These are phyloP conservation scores for Hyperopisus bebe DNA, from an alignment of 2,113 vertebrate species.

Conservation along the genomic window DNA sequence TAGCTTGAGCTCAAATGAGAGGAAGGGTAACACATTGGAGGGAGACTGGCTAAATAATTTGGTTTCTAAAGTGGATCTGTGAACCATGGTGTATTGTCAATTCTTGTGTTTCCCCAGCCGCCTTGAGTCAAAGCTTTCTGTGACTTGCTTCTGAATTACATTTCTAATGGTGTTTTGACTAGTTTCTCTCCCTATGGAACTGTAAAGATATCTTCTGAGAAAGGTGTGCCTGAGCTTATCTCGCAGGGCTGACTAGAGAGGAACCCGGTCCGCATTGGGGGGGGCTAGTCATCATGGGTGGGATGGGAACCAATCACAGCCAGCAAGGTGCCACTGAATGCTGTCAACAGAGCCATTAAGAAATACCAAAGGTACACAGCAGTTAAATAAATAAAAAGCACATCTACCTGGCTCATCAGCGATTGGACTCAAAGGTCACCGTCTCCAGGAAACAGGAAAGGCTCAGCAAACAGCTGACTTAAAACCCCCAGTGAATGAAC, in stretches of 20 bases:
- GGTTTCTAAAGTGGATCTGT: not conserved
- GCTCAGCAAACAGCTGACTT: not conserved
- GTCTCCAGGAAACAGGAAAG: not conserved
- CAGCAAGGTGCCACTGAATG: not conserved
- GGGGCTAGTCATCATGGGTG: not conserved
- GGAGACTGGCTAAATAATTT: not conserved
- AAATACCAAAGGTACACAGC: conserved; percentile 6
- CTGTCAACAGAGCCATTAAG: conserved; percentile 5
- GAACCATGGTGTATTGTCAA: not conserved
- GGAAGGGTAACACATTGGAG: not conserved
- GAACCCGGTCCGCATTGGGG: not conserved
- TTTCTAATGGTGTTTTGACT: not conserved
- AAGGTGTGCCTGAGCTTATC: not conserved
- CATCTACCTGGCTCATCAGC: not conserved
- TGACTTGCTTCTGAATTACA: not conserved
- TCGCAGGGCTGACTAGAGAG: not conserved
- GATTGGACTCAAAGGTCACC: not conserved
- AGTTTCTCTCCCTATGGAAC: not conserved
- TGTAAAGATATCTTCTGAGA: not conserved
- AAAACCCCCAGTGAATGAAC: not conserved
- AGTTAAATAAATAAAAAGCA: not conserved
- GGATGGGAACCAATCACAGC: not conserved
- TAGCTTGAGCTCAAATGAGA: not conserved
- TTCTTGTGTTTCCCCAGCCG: not conserved
- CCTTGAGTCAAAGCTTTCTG: not conserved